These are phyloP conservation scores for Onychomys leucogaster DNA, from an alignment of 2,797 vertebrate genomes.

Conservation along the genomic window DNA sequence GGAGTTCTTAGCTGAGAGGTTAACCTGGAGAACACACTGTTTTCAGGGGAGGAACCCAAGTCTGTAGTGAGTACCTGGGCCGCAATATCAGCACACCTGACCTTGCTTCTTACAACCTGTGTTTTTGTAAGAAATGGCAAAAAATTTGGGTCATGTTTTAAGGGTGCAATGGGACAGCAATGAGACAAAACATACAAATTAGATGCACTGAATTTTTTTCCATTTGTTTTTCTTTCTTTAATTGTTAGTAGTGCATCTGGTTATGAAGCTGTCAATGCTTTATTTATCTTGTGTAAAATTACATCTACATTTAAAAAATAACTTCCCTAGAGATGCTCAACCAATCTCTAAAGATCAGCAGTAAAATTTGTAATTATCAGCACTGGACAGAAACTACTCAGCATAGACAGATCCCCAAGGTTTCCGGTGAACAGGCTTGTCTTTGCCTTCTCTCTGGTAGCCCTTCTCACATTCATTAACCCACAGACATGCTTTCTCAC, in stretches of 20 bases:
- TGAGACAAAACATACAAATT: neutral
- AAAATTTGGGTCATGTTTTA: neutral
- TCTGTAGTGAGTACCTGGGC: neutral
- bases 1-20: no score
- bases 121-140: neutral
- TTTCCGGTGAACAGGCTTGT: neutral
- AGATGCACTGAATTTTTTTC: neutral
- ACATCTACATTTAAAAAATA: neutral
- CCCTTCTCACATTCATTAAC: fast-evolving
- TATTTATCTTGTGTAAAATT: neutral
- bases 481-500: no score
- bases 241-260: neutral
- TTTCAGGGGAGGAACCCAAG: neutral
- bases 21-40: fast-evolving
- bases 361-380: neutral
- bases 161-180: neutral
- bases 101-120: neutral
- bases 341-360: neutral
- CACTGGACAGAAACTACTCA: neutral
- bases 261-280: neutral
- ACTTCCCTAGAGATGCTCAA: neutral
- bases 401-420: neutral
- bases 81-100: fast-evolving
- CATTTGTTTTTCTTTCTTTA: neutral
- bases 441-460: fast-evolving